Conservation (phyloP, 2,113 vertebrate genomes). For the Plecturocebus donacophilus region DNA sequence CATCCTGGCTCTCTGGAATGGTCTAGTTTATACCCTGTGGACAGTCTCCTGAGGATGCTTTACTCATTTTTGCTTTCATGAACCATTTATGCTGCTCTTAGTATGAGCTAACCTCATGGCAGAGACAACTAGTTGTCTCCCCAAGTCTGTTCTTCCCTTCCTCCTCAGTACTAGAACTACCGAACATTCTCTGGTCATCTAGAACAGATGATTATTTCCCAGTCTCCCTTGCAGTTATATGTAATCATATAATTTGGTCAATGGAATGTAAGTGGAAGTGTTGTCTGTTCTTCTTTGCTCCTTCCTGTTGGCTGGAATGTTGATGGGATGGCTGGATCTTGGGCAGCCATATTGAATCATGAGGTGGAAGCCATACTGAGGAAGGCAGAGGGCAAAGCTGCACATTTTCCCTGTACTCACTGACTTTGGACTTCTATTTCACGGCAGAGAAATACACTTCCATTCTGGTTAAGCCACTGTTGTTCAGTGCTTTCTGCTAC, state of each 20-base stretch:
- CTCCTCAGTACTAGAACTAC: not conserved
- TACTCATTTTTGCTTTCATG: not conserved
- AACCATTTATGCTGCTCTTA: not conserved
- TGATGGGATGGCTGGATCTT: not conserved
- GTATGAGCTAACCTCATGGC: not conserved
- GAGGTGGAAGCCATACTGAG: not conserved
- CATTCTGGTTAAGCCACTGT: not conserved
- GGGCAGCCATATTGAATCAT: not conserved
- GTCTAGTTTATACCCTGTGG: not conserved
- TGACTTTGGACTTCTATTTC: not conserved
- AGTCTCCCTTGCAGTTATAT: not conserved
- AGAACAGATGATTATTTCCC: not conserved
- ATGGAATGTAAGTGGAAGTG: not conserved
- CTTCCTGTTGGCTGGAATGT: not conserved
- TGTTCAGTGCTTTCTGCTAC: not conserved
- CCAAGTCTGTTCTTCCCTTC: not conserved
- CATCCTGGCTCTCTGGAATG: not conserved
- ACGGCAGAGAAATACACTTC: not conserved
- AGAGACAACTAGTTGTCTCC: not conserved
- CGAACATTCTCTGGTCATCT: not conserved
- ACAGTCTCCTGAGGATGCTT: not conserved
- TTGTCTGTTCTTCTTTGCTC: not conserved
- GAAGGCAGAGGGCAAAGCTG: not conserved
- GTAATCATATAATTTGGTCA: not conserved
- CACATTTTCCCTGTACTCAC: not conserved